Conservation (phyloP, 1,140 invertebrate species). For the Macrotrachela quadricornifera region DNA sequence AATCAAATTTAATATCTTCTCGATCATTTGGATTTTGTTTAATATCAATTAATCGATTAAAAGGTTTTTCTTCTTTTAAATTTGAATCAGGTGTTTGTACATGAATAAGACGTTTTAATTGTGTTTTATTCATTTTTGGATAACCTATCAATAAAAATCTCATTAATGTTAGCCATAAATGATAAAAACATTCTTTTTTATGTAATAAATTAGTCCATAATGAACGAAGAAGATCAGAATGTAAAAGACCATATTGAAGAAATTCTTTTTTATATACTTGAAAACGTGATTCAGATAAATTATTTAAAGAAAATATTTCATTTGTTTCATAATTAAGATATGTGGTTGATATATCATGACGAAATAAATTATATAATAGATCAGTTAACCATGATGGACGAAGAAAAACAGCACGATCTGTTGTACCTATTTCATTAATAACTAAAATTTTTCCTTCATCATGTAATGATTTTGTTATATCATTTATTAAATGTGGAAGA, state of each 20-base stretch:
- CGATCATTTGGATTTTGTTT: no score
- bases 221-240: slow-evolving; percentile 18
- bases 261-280: slow-evolving; percentile 17
- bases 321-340: not conserved
- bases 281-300: slow-evolving; percentile 10
- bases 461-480: not conserved
- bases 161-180: no score
- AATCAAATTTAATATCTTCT: no score
- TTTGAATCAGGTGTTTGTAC: no score
- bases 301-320: not conserved
- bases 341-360: slow-evolving; percentile 12
- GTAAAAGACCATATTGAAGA: slow-evolving; percentile 15
- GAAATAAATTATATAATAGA: slow-evolving; percentile 16
- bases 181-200: no score
- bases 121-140: no score
- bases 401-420: slow-evolving; percentile 13
- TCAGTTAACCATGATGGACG: slow-evolving; percentile 24
- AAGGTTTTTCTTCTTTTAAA: no score
- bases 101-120: no score
- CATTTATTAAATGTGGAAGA: slow-evolving; percentile 18
- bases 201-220: slow-evolving; percentile 9
- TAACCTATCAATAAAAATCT: no score
- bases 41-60: no score
- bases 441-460: not conserved
- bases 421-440: not conserved